phyloP scores from a whole-genome alignment of 2,797 vertebrate genomes.

The Cirrhinus mrigala region DNA sequence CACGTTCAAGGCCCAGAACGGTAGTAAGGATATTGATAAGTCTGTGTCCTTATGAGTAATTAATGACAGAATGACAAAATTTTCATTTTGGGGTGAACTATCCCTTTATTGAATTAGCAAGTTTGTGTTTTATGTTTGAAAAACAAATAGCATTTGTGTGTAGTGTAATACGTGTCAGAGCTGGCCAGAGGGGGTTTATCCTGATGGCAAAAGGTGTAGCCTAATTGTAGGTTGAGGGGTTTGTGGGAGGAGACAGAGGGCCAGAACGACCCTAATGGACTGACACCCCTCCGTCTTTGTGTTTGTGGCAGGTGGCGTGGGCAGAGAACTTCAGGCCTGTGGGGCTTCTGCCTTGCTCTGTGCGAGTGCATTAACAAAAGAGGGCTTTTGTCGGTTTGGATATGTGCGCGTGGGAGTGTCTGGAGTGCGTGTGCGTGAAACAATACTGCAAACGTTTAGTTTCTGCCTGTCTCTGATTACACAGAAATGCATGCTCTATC shows the following conservation, averaged over 20 bases:
- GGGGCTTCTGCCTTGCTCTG: conserved; percentile 42
- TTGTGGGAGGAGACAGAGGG: conserved; percentile 31
- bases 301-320: conserved; percentile 59
- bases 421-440: conserved; percentile 54
- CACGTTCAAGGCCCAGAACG: too few relatives aligned
- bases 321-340: conserved; percentile 43
- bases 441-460: conserved; percentile 68
- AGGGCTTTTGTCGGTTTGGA: conserved; percentile 51
- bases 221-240: conserved; percentile 55
- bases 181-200: conserved; percentile 38
- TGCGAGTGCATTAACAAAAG: conserved; percentile 44
- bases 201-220: conserved; percentile 40
- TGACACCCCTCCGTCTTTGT: conserved; percentile 41
- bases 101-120: neutral
- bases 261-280: conserved; percentile 46
- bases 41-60: too few relatives aligned
- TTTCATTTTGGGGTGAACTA: too few relatives aligned
- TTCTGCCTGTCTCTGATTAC: conserved; percentile 68
- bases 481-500: conserved; percentile 71
- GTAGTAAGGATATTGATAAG: too few relatives aligned
- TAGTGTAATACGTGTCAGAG: conserved; percentile 17
- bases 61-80: too few relatives aligned
- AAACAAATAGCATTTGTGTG: conserved; percentile 30
- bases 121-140: conserved; percentile 28
- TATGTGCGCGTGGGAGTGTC: conserved; percentile 53